Percentiles rank a stretch among this genome's conserved stretches.
These are phyloP conservation scores for Telmatochromis bifrenatus DNA, from an alignment of 2,113 vertebrate genomes.

Conservation along the genomic window DNA sequence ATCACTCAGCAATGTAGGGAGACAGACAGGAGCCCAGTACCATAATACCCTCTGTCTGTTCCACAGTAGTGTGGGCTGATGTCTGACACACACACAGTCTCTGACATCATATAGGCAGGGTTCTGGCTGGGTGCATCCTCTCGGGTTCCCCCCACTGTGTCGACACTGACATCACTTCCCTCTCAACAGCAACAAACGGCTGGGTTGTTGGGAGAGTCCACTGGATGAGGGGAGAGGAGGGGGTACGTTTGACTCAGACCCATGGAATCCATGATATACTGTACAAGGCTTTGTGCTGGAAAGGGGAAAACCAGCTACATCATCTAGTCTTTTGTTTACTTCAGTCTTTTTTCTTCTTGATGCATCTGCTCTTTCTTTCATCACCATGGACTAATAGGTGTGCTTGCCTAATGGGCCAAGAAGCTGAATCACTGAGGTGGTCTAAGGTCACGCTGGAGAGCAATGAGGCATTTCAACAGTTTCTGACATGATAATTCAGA, in stretches of 20 bases:
- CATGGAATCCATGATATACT: slow-evolving; percentile 65
- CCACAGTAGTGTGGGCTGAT: background rate
- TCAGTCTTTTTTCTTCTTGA: background rate
- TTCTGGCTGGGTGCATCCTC: slow-evolving; percentile 11
- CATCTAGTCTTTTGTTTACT: slow-evolving; percentile 49
- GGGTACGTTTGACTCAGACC: slow-evolving; percentile 43
- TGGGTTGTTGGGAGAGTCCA: slow-evolving; percentile 68
- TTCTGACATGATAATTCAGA: background rate
- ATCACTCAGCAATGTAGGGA: slow-evolving; percentile 21
- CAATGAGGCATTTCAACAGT: background rate
- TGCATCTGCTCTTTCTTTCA: slow-evolving; percentile 1
- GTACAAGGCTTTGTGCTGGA: slow-evolving; percentile 49
- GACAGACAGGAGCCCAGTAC: slow-evolving; percentile 3
- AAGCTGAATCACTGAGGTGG: background rate
- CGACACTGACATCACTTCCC: slow-evolving; percentile 64
- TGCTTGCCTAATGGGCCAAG: background rate
- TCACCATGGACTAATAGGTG: slow-evolving; percentile 23
- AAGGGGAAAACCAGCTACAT: slow-evolving; percentile 69
- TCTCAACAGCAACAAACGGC: slow-evolving; percentile 59
- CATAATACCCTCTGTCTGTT: slow-evolving; percentile 10
- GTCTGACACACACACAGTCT: background rate
- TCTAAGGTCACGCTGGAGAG: background rate
- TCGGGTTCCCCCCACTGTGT: slow-evolving; percentile 5
- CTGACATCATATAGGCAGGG: slow-evolving; percentile 60
- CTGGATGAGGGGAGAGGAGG: background rate